Percentiles rank a stretch among this genome's conserved stretches.
These are phyloP conservation scores for Diabrotica undecimpunctata DNA, from an alignment of 1,140 invertebrate genomes.

Conservation along the genomic window DNA sequence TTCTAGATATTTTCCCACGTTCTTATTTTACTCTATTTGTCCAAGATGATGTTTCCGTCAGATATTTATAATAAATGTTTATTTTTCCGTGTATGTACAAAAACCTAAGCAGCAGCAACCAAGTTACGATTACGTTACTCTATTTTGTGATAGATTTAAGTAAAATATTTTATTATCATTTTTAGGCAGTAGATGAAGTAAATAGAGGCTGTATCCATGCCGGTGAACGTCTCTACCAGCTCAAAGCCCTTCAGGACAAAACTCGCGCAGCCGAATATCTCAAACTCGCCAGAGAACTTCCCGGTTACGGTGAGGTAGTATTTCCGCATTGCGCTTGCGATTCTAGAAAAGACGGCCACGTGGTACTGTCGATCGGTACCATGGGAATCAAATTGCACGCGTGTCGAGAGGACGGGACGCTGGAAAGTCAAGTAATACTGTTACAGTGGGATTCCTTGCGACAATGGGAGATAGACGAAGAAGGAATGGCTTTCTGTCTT, in stretches of 20 bases:
- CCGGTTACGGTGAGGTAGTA: conserved; percentile 87
- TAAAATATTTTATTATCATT: neutral
- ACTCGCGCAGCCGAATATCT: conserved; percentile 86
- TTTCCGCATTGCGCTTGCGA: conserved; percentile 96
- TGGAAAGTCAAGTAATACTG: conserved; percentile 79
- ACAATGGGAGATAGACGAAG: conserved; percentile 85
- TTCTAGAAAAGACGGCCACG: conserved; percentile 87
- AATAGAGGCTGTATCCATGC: conserved; percentile 88
- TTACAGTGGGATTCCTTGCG: conserved; percentile 78
- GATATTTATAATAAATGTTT: too few relatives aligned
- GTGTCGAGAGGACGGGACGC: conserved; percentile 79
- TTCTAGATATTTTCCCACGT: too few relatives aligned
- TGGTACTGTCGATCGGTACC: conserved; percentile 72
- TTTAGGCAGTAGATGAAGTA: conserved; percentile 90
- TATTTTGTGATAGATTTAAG: too few relatives aligned
- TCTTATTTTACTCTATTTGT: too few relatives aligned
- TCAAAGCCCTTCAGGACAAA: conserved; percentile 91
- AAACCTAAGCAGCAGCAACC: too few relatives aligned
- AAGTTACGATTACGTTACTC: too few relatives aligned
- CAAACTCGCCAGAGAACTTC: conserved; percentile 76
- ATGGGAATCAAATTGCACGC: conserved; percentile 79
- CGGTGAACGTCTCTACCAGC: conserved; percentile 86
- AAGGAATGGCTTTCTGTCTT: conserved; percentile 85
- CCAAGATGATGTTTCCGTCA: too few relatives aligned
- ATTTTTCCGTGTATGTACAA: too few relatives aligned